These are phyloP conservation scores for Proteles cristata DNA, from an alignment of 2,113 vertebrate species.

Conservation along the genomic window DNA sequence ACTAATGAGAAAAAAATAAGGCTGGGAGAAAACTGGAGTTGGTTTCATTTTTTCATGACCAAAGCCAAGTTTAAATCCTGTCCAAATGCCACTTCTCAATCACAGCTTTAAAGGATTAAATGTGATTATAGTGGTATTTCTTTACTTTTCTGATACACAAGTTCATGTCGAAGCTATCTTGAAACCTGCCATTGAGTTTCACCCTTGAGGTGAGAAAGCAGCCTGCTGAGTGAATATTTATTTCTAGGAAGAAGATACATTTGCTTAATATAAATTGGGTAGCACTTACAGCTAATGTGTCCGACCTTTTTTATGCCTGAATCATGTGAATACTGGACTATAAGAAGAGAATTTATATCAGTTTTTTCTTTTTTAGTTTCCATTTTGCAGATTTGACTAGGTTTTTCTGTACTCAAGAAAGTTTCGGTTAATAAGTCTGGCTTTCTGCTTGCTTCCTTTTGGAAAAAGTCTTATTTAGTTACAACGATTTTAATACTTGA, in stretches of 20 bases:
- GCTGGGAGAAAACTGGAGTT: slow-evolving; percentile 79
- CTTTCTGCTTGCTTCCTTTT: slow-evolving; percentile 44
- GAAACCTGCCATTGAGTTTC: slow-evolving; percentile 82
- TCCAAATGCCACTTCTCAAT: slow-evolving; percentile 90
- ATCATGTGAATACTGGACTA: background rate
- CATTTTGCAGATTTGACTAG: background rate
- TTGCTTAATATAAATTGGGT: slow-evolving; percentile 81
- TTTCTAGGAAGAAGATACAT: slow-evolving; percentile 82
- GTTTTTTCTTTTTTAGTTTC: background rate
- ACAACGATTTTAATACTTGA: slow-evolving; percentile 36
- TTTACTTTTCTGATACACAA: slow-evolving; percentile 83
- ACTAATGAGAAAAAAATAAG: slow-evolving; percentile 83
- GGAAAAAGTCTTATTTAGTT: slow-evolving; percentile 38
- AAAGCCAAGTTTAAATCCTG: slow-evolving; percentile 90
- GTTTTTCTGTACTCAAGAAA: slow-evolving; percentile 8
- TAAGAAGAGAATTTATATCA: background rate
- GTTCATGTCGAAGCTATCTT: slow-evolving; percentile 87
- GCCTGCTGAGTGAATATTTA: slow-evolving; percentile 85
- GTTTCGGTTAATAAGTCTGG: slow-evolving; percentile 4
- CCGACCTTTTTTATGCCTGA: background rate
- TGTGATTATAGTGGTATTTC: slow-evolving; percentile 85
- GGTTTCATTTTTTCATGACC: slow-evolving; percentile 83
- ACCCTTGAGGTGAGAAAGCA: slow-evolving; percentile 88
- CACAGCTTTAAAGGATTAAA: slow-evolving; percentile 90
- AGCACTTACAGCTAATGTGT: slow-evolving; percentile 74